Evolutionary conservation across 2,113 vertebrate genomes (phyloP).

Genomic region (Ophiodon elongatus): DNA sequence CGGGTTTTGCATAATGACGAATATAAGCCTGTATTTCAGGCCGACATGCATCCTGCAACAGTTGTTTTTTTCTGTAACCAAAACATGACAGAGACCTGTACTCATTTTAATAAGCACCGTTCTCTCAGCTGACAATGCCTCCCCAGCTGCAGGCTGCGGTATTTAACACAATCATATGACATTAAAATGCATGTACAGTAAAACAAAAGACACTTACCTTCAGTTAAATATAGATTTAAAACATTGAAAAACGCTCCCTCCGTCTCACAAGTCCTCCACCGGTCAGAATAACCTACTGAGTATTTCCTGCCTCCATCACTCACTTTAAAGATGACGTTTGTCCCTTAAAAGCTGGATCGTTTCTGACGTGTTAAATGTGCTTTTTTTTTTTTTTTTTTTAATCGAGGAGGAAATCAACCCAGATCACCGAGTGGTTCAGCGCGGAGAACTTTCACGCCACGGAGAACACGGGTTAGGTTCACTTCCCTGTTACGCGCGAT

Average conservation of each 20-base stretch:
- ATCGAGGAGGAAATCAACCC: not conserved
- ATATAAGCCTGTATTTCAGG: not conserved
- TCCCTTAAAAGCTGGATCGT: not conserved
- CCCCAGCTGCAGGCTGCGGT: fast-evolving
- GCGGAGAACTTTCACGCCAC: not conserved
- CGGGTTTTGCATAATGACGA: not conserved
- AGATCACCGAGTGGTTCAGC: not conserved
- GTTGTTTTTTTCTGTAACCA: slow-evolving; percentile 5
- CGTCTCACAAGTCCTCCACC: slow-evolving; percentile 7
- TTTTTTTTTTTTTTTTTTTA: no score
- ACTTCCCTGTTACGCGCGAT: slow-evolving; percentile 69
- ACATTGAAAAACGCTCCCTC: slow-evolving; percentile 21
- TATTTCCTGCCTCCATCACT: slow-evolving; percentile 32
- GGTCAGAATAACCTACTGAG: slow-evolving; percentile 3
- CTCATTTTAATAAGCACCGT: not conserved
- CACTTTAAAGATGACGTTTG: not conserved
- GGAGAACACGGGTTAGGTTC: slow-evolving; percentile 14
- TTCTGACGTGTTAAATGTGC: not conserved
- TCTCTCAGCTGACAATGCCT: not conserved
- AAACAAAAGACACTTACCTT: slow-evolving; percentile 42
- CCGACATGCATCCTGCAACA: slow-evolving; percentile 8
- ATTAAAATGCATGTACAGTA: no score
- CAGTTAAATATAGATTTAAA: slow-evolving; percentile 8
- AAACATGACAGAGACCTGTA: slow-evolving; percentile 12
- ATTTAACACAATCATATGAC: fast-evolving